Conservation (phyloP, 2,888 invertebrate species). For the Caenorhabditis plicata region DNA sequence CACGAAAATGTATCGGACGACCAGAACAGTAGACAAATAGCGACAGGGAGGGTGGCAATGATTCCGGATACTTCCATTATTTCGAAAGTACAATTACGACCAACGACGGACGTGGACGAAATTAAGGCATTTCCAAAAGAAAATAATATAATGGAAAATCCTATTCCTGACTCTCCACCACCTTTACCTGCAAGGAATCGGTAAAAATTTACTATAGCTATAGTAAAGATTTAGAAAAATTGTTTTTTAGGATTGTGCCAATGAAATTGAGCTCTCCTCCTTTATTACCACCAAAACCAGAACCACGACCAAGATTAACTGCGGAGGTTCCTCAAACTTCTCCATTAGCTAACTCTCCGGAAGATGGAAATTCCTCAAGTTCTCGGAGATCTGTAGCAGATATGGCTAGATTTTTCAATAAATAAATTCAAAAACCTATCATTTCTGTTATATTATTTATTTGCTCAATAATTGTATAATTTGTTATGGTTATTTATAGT, state of each 20-base stretch:
- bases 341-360: conserved; percentile 19
- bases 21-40: no score
- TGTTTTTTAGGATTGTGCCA: conserved; percentile 17
- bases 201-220: conserved; percentile 4
- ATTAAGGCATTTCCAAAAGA: no score
- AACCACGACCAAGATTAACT: conserved; percentile 23
- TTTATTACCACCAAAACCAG: conserved; percentile 42
- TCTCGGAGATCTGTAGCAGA: conserved; percentile 49
- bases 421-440: conserved; percentile 2
- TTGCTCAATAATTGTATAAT: no score
- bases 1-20: conserved; percentile 17
- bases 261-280: no score
- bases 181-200: conserved; percentile 33
- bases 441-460: neutral
- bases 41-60: conserved; percentile 38
- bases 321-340: conserved; percentile 16
- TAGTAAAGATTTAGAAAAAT: neutral
- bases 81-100: conserved; percentile 24
- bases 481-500: no score
- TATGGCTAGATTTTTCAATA: conserved; percentile 50
- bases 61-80: conserved; percentile 35
- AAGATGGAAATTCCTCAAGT: conserved; percentile 51
- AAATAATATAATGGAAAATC: no score
- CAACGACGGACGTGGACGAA: conserved; percentile 24
- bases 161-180: conserved; percentile 36